Conservation (phyloP, 2,888 invertebrate genomes). For the Autographa pulchrina region DNA sequence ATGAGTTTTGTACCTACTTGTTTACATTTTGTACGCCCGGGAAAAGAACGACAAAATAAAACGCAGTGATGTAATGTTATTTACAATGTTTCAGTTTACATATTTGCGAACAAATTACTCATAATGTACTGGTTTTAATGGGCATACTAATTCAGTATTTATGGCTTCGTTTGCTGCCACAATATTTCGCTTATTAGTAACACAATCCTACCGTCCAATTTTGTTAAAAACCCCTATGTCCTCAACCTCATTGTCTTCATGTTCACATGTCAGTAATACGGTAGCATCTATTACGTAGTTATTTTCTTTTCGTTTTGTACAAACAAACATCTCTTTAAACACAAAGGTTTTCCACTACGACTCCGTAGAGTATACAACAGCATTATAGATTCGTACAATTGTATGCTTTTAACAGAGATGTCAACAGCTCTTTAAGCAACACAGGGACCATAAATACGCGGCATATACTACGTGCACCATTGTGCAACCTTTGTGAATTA, state of each 20-base stretch:
- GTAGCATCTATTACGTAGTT: neutral
- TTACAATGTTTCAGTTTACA: conserved; percentile 23
- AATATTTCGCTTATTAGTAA: neutral
- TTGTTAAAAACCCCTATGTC: neutral
- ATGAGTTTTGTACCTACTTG: conserved; percentile 10
- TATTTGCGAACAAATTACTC: conserved; percentile 26
- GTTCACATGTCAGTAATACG: neutral
- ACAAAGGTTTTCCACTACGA: conserved; percentile 15
- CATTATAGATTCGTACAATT: conserved; percentile 32
- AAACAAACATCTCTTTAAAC: neutral
- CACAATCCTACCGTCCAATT: neutral
- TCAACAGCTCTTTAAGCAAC: conserved; percentile 51
- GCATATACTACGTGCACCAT: conserved; percentile 31
- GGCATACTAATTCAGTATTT: conserved; percentile 6
- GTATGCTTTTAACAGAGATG: conserved; percentile 53
- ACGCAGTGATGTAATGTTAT: conserved; percentile 24
- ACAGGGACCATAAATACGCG: conserved; percentile 33
- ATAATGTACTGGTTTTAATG: conserved; percentile 16
- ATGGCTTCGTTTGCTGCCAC: neutral
- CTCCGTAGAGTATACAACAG: conserved; percentile 8
- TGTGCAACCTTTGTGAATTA: conserved; percentile 50
- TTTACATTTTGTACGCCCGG: conserved; percentile 7
- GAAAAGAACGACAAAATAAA: conserved; percentile 17
- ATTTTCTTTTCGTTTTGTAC: neutral
- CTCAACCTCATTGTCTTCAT: neutral